Base-by-base conservation (phyloP, 2,797 vertebrate genomes). In the Parauchenoglanis punctatus region DNA sequence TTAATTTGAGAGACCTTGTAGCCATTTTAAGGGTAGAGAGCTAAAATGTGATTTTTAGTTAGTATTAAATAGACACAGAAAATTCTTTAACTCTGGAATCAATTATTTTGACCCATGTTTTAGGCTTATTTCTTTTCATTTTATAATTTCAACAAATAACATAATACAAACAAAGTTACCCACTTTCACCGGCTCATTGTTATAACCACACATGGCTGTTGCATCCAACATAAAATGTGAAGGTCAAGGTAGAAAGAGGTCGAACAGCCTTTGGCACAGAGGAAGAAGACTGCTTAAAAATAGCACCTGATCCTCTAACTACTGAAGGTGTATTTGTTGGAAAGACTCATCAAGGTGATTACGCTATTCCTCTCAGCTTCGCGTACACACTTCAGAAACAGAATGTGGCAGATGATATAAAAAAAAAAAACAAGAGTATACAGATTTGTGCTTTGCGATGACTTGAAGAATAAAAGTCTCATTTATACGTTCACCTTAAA, bases 281-380 rank as follows among this genome's bases (percentile, higher is more conserved):
- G 65, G 13, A 83, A 49, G 72, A 65, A 35, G 72, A 35, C 52
- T 12, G 70, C 54, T 78, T 86, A 70, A 86, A 88, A 86, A 82
- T 68, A 85, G n/a, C 61, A 63, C 58, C 85, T 68, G 80, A 63
- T 86, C 83, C 70, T 73, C 52, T 70, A 78, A 72, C 81, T 67
- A 87, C 86, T 86, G 76, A 85, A 67, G 61, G 77, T 82, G 86
- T 70, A 46, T 17, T 58, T 67, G 65, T 80, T 70, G 68, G 83
- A 88, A 76, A 68, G 52, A 46, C 81, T 88, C 49, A 2, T 49
- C 81, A 89, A 86, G 70, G 87, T 90, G 89, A 87, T 65, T 52
- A 44, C 7, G 49, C 58, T 31, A 4, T 59, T 54, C 35, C 68
- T 56, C 65, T 56, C 68, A 46, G 15, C n/a, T 78, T 18, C 15